A percentile compares a stretch with the other conserved stretches of the same genome.
Conservation (phyloP, 2,113 vertebrate species). For the Pagrus major region DNA sequence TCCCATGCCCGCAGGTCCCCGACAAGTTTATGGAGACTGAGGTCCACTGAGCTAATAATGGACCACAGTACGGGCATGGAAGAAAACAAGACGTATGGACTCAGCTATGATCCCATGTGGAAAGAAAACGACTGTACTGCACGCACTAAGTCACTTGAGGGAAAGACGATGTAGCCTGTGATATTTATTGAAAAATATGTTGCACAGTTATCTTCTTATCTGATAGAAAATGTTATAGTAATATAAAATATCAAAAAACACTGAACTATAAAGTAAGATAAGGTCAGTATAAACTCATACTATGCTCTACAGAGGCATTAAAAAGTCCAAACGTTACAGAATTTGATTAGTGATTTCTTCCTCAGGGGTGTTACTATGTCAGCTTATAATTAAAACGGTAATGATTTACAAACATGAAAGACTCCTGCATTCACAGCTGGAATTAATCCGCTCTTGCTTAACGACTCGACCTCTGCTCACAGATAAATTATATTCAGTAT, state of each 20-base stretch:
- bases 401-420: slow-evolving; percentile 46
- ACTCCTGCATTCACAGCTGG: slow-evolving; percentile 42
- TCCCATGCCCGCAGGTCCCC: slow-evolving; percentile 85
- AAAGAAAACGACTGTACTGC: slow-evolving; percentile 18
- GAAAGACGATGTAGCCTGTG: not conserved
- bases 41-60: slow-evolving; percentile 58
- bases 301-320: slow-evolving; percentile 8
- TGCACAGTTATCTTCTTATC: slow-evolving; percentile 10
- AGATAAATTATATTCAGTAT: slow-evolving; percentile 43
- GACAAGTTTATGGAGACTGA: slow-evolving; percentile 54
- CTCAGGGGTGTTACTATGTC: slow-evolving; percentile 4
- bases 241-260: not conserved
- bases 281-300: slow-evolving; percentile 10
- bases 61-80: slow-evolving; percentile 65
- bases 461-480: slow-evolving; percentile 44
- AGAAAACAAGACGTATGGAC: slow-evolving; percentile 36
- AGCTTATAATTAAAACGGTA: slow-evolving; percentile 52
- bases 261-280: slow-evolving; percentile 19
- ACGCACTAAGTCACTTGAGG: slow-evolving; percentile 18
- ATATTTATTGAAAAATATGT: not conserved
- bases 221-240: not conserved
- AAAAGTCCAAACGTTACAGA: slow-evolving; percentile 32
- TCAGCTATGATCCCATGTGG: slow-evolving; percentile 65
- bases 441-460: slow-evolving; percentile 39
- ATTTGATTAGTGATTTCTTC: slow-evolving; percentile 23